Evolutionary conservation across 2,113 vertebrate genomes (phyloP).

Genomic region (Gavialis gangeticus): DNA sequence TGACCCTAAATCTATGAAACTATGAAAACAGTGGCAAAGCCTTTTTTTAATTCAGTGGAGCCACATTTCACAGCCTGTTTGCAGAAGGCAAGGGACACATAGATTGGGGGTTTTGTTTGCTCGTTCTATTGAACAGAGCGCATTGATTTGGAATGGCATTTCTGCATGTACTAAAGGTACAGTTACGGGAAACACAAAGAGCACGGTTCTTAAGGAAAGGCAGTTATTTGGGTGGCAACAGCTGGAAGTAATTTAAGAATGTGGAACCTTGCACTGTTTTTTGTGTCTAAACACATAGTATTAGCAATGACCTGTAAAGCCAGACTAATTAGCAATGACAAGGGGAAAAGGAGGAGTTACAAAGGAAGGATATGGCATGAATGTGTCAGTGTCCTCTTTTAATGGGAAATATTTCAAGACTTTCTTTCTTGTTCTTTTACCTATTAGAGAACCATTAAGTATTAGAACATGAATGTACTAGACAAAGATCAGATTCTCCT

Average conservation of each 20-base stretch:
- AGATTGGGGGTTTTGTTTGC: background rate
- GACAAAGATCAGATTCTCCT: background rate
- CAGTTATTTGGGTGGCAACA: background rate
- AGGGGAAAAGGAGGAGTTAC: background rate
- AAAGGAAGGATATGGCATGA: background rate
- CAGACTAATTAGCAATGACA: background rate
- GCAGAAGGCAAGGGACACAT: no score
- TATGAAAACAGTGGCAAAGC: background rate
- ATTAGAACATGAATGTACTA: background rate
- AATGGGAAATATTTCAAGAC: background rate
- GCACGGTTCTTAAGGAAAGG: background rate
- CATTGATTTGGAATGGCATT: background rate
- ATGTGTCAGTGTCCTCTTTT: background rate
- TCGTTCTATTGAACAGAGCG: background rate
- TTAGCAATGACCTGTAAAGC: background rate
- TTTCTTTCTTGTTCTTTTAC: background rate
- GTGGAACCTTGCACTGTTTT: fast-evolving
- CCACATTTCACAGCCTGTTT: background rate
- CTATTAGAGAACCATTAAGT: background rate
- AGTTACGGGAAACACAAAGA: background rate
- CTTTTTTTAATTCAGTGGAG: background rate
- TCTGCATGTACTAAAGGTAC: background rate
- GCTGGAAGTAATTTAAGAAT: background rate
- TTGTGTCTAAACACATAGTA: background rate
- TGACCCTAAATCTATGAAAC: no score